These are phyloP conservation scores for Meteorus cinctellus DNA, from an alignment of 2,888 invertebrate species.

Conservation along the genomic window DNA sequence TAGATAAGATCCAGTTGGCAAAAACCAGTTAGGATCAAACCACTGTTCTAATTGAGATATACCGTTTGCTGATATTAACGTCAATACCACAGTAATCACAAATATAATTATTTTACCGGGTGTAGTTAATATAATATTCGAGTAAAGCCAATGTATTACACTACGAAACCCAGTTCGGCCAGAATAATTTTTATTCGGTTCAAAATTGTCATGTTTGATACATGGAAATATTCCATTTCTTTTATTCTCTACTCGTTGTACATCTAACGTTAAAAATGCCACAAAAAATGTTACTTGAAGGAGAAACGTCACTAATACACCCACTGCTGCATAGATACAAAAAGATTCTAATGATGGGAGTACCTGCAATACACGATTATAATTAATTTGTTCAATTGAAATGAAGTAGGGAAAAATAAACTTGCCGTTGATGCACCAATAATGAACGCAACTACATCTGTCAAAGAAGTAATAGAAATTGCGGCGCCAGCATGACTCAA, in stretches of 20 bases:
- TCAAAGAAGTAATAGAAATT: constrained; percentile 88
- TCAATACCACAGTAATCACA: constrained; percentile 76
- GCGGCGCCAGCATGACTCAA: constrained; percentile 88
- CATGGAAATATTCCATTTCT: constrained; percentile 82
- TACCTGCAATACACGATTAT: constrained; percentile 74
- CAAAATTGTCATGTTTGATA: constrained; percentile 77
- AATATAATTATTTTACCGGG: constrained; percentile 81
- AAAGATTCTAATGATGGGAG: constrained; percentile 87
- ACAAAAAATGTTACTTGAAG: constrained; percentile 88
- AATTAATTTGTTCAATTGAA: too few relatives aligned
- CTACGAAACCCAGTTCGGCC: constrained; percentile 76
- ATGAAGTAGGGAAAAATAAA: constrained; percentile 33
- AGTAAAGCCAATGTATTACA: constrained; percentile 78
- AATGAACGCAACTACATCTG: constrained; percentile 86
- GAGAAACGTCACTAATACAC: constrained; percentile 84
- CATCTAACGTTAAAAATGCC: constrained; percentile 84
- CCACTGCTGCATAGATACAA: constrained; percentile 86
- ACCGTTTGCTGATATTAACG: constrained; percentile 79
- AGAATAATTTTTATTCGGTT: constrained; percentile 76
- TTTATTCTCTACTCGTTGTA: constrained; percentile 78
- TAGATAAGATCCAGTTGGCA: constrained; percentile 82
- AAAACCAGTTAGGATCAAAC: constrained; percentile 87
- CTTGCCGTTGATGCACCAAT: constrained; percentile 85
- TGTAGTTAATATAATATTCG: constrained; percentile 79
- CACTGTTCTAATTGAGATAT: constrained; percentile 81